Evolutionary conservation across 2,797 vertebrate genomes (phyloP), one percentile per base, ranked within the genome.

Genomic region (Vespertilio murinus): DNA sequence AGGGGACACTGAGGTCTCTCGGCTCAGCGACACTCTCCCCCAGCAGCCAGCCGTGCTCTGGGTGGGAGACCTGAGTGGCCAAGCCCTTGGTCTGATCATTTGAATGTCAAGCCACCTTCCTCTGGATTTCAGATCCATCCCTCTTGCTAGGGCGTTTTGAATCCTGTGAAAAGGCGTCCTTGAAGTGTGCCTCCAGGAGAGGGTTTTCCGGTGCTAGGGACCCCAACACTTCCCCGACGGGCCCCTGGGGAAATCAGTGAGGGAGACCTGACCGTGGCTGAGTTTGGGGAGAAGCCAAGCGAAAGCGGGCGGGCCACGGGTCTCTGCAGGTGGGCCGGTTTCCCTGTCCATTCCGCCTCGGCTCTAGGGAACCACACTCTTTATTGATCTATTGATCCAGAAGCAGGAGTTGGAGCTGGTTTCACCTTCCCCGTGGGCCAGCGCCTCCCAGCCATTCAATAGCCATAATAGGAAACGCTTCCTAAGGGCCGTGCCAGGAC

Each of bases 331-430:
- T 49, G 45, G 9, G 8, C 38, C 5, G 18, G n/a, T 59, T 54
- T n/a, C 64, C 70, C 70, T 1, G 9, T 30, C 23, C 8, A 38
- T 94, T 49, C 59, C 64, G 0, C 0, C 17, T 64, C 1, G 14
- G 73, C 71, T 83, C 74, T 77, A 78, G 78, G 67, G 74, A 93
- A 81, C 22, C 7, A 59, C 94, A 81, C 45, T 52, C n/a, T 77
- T 22, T 8, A 49, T 71, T 35, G 23, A 83, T 70, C n/a, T 59
- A n/a, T 6, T 74, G 4, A 42, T 59, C 30, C 42, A 69, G 82
- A 75, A 79, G 42, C 25, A 94, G 78, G 49, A 12, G 6, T 40
- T 67, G 35, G 25, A 40, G 61, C 83, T 42, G 38, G 17, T 70
- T 93, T 91, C 33, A 8, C 67, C 52, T 86, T 38, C 42, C 6